Base-by-base conservation (phyloP, 2,797 vertebrate species). In the Sebastes oblongus region DNA sequence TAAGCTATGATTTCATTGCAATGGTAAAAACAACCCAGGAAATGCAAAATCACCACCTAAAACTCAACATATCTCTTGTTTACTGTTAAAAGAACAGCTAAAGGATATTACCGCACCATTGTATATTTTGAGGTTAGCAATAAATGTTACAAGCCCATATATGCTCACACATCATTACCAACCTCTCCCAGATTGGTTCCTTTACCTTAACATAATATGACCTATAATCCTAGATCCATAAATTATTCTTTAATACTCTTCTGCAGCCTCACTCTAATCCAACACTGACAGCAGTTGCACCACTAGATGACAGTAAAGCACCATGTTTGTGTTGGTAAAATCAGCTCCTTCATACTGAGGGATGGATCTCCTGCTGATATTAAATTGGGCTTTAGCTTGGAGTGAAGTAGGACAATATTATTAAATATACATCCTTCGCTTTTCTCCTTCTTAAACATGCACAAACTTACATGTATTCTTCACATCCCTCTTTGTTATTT, bases 281-380 rank as follows among this genome's bases (percentile, higher is more conserved):
- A 12, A 29, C 39, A 0, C 4, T 36, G 52, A 56, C 18, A 1
- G 4, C 52, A 61, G 10, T 39, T 36, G 0, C 8, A 66, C 83
- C 93, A 88, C 85, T 81, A 90, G 93, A 83, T 87, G 90, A 84
- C 62, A 85, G 76, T 70, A 73, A 32, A 76, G 55, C n/a, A 20
- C 34, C 62, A 46, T 20, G 39, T 66, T 65, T 68, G 24, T 46
- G 9, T n/a, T 32, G 20, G 16, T 9, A 3, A 22, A 2, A 2
- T 16, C 10, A 54, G 18, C 10, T 50, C 12, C 32, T n/a, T 5
- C 34, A 30, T 0, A 8, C 13, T 14, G 12, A 34, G 12, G 6
- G 13, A 14, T 3, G 16, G 12, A 8, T 6, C 3, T 72, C 8
- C 32, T 72, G 14, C 27, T 78, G 25, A 18, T 22, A 11, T 24